A percentile compares a stretch with the other conserved stretches of the same genome.
Conservation (phyloP, 1,140 invertebrate species). For the Charaxes varanes region DNA sequence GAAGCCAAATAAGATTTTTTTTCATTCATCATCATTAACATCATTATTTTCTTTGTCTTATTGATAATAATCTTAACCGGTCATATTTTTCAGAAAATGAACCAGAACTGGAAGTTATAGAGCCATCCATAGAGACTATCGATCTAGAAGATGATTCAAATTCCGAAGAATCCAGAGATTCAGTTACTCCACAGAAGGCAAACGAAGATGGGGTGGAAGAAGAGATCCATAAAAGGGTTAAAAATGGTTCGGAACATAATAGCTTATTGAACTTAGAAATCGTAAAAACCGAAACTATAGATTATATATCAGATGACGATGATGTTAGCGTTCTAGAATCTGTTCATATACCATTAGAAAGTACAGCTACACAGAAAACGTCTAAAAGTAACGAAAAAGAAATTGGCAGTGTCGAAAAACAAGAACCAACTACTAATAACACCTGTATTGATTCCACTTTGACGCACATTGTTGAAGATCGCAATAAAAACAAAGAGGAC, state of each 20-base stretch:
- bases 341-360: slow-evolving; percentile 10
- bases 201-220: neutral
- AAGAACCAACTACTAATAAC: no score
- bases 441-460: no score
- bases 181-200: neutral
- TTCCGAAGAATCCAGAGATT: slow-evolving; percentile 11
- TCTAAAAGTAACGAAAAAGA: neutral
- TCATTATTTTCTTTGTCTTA: no score
- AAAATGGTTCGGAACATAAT: no score
- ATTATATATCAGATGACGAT: slow-evolving; percentile 10
- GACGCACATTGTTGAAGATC: no score
- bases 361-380: slow-evolving; percentile 1
- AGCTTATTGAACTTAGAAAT: slow-evolving; percentile 4
- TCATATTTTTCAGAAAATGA: slow-evolving; percentile 26
- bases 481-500: no score
- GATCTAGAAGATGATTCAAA: slow-evolving; percentile 31
- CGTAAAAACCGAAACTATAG: slow-evolving; percentile 9
- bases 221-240: neutral
- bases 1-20: no score
- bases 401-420: no score
- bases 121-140: slow-evolving; percentile 52
- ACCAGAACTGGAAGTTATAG: slow-evolving; percentile 42
- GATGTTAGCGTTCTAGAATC: slow-evolving; percentile 14
- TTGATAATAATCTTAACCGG: no score
- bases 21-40: no score